Evolutionary conservation across 2,797 vertebrate genomes (phyloP).

Genomic region (Zalophus californianus): DNA sequence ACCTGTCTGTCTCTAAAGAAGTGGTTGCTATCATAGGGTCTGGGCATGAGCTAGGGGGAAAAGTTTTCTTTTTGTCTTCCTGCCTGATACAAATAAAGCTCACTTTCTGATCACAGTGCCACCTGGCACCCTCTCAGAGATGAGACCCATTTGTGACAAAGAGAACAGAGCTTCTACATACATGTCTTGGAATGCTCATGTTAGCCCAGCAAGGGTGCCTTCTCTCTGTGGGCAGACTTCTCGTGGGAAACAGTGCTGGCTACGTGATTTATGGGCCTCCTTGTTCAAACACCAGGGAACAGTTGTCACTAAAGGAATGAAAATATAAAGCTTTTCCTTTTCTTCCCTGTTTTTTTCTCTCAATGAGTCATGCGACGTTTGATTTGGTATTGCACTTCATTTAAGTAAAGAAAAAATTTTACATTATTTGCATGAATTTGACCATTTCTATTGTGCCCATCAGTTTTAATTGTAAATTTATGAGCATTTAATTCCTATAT

Average conservation of each 20-base stretch:
- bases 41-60: neutral
- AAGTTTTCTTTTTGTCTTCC: neutral
- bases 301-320: neutral
- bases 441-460: neutral
- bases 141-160: neutral
- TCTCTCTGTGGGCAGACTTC: neutral
- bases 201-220: neutral
- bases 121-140: neutral
- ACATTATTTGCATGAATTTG: neutral
- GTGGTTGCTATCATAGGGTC: neutral
- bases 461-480: constrained; percentile 28
- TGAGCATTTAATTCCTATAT: neutral
- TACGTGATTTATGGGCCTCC: neutral
- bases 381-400: neutral
- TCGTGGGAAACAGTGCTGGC: neutral
- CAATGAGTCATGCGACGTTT: neutral
- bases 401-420: constrained; percentile 41
- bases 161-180: neutral
- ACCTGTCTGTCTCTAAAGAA: neutral
- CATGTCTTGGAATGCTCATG: neutral
- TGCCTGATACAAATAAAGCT: neutral
- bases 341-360: neutral
- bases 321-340: neutral
- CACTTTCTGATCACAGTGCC: neutral
- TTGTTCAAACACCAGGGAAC: neutral